These are phyloP conservation scores for Sabatieria punctata DNA, from an alignment of 2,888 invertebrate genomes.

Conservation along the genomic window DNA sequence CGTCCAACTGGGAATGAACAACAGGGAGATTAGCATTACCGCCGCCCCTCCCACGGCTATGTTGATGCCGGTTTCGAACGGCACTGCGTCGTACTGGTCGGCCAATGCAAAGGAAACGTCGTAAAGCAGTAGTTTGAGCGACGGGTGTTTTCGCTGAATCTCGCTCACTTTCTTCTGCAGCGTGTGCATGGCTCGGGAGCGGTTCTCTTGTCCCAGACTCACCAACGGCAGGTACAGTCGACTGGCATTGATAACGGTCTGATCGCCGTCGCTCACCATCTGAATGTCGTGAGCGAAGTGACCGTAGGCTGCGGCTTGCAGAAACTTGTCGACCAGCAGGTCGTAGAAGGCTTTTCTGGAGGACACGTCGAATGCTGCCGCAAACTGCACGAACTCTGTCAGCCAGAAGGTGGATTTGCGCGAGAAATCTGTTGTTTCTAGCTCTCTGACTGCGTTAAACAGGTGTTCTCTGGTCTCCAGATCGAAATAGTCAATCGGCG, in stretches of 20 bases:
- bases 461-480: conserved; percentile 55
- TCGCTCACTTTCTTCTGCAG: background rate
- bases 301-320: background rate
- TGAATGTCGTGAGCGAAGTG: conserved; percentile 1
- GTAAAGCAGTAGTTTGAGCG: conserved; percentile 4
- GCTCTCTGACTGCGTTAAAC: conserved; percentile 53
- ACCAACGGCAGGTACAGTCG: conserved; percentile 8
- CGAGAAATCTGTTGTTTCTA: conserved; percentile 57
- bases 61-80: background rate
- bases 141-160: background rate
- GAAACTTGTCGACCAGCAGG: conserved; percentile 3
- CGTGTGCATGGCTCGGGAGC: conserved; percentile 7
- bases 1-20: background rate
- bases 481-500: conserved; percentile 61
- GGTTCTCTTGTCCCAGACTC: conserved; percentile 8
- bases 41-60: background rate
- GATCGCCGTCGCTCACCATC: background rate
- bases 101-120: conserved; percentile 11
- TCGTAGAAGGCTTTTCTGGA: background rate
- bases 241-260: background rate
- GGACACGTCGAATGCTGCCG: background rate
- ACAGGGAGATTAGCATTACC: background rate
- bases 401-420: conserved; percentile 8
- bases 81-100: conserved; percentile 10
- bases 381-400: conserved; percentile 6